A percentile compares a stretch with the other conserved stretches of the same genome.
Conservation (phyloP, 2,888 invertebrate species). For the Strigamia transsilvanica region DNA sequence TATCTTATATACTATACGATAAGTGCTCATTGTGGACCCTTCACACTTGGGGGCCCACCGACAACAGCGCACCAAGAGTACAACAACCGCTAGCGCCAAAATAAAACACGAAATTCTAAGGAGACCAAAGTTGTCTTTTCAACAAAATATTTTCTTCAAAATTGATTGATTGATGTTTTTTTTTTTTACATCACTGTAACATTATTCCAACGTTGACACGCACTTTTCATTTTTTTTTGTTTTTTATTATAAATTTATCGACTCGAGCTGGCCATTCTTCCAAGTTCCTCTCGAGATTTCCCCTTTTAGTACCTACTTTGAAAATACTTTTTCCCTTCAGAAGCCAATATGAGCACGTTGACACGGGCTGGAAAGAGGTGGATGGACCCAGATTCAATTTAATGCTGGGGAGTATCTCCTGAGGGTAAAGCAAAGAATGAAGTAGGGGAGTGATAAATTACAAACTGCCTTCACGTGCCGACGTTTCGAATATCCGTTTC, state of each 20-base stretch:
- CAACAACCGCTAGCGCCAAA: too few relatives aligned
- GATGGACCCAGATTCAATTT: constrained; percentile 39
- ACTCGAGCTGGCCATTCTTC: constrained; percentile 6
- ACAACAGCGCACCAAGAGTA: too few relatives aligned
- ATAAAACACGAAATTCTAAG: too few relatives aligned
- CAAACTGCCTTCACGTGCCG: constrained; percentile 39
- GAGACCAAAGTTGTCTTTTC: too few relatives aligned
- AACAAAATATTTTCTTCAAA: too few relatives aligned
- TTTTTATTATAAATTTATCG: constrained; percentile 2
- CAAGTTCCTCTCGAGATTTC: neutral
- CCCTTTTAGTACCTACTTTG: neutral
- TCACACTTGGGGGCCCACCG: too few relatives aligned
- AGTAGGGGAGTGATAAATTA: constrained; percentile 36
- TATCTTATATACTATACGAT: too few relatives aligned
- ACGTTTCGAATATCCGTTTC: constrained; percentile 44
- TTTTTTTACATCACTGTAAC: too few relatives aligned
- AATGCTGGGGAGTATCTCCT: constrained; percentile 38
- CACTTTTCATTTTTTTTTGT: too few relatives aligned
- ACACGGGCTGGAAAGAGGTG: constrained; percentile 1
- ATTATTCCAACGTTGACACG: too few relatives aligned
- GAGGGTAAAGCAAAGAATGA: constrained; percentile 29
- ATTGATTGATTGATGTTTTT: too few relatives aligned
- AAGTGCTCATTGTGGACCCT: too few relatives aligned
- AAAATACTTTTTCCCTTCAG: constrained; percentile 36
- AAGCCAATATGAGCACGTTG: constrained; percentile 23